Conservation (phyloP, 2,888 invertebrate species). For the Hipparchia sbordonii region DNA sequence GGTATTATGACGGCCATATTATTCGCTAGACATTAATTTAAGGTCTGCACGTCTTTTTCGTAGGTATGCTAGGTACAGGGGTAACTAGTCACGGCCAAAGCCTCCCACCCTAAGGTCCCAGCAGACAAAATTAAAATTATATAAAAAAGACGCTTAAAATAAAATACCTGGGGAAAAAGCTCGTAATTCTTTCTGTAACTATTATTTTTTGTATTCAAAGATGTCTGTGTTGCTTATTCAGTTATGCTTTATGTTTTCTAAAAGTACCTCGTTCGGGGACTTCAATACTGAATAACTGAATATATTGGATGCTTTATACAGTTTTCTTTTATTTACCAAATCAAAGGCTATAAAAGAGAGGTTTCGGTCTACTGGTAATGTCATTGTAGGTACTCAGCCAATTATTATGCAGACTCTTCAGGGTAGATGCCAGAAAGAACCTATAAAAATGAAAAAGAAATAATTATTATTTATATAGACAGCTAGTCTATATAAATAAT, state of each 20-base stretch:
- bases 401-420: not conserved
- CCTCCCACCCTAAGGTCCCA: too few relatives aligned
- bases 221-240: not conserved
- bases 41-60: too few relatives aligned
- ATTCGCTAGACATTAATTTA: too few relatives aligned
- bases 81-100: too few relatives aligned
- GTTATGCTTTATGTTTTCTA: constrained; percentile 3
- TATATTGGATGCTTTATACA: constrained; percentile 6
- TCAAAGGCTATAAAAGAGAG: not conserved
- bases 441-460: not conserved
- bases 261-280: not conserved
- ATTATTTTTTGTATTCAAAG: not conserved
- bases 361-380: not conserved
- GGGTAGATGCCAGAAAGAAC: not conserved
- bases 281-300: not conserved
- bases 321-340: not conserved
- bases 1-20: too few relatives aligned
- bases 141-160: too few relatives aligned
- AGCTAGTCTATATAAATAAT: too few relatives aligned
- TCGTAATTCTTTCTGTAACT: not conserved
- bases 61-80: too few relatives aligned
- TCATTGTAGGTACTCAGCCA: not conserved
- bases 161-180: not conserved
- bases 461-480: too few relatives aligned
- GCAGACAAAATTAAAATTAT: too few relatives aligned